Evolutionary conservation across 2,888 invertebrate genomes (phyloP).

Genomic region (Julus scandinavius): DNA sequence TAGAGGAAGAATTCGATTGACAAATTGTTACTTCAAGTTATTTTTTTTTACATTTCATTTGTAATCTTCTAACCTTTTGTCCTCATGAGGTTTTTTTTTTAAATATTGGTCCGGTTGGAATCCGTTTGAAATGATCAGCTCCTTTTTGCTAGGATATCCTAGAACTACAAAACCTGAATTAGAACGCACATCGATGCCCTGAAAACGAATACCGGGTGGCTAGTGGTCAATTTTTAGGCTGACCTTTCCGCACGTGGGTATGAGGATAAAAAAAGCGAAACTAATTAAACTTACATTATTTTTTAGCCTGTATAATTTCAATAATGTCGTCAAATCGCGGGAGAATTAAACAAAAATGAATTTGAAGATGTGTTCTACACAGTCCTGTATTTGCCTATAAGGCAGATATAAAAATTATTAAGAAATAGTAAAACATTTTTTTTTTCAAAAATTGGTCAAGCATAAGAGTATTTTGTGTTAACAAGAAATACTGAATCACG

Average conservation of each 20-base stretch:
- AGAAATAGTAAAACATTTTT: too few relatives aligned
- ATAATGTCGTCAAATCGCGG: background rate
- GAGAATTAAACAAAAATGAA: background rate
- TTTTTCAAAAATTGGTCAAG: too few relatives aligned
- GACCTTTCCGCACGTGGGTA: slow-evolving; percentile 40
- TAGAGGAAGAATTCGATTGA: slow-evolving; percentile 40
- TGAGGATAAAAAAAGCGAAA: background rate
- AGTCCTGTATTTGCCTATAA: too few relatives aligned
- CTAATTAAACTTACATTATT: slow-evolving; percentile 10
- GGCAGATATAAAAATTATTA: too few relatives aligned
- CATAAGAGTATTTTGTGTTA: too few relatives aligned
- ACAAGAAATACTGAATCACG: too few relatives aligned
- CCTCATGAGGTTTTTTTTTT: background rate
- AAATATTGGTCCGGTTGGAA: slow-evolving; percentile 40
- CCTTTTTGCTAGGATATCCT: slow-evolving; percentile 36
- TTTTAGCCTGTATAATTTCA: background rate
- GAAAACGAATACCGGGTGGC: background rate
- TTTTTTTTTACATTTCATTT: slow-evolving; percentile 17
- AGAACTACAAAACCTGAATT: slow-evolving; percentile 30
- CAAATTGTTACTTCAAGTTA: background rate
- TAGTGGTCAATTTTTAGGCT: background rate
- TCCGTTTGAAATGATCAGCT: background rate
- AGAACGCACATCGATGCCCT: slow-evolving; percentile 7
- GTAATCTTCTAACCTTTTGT: slow-evolving; percentile 40
- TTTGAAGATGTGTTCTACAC: too few relatives aligned